These are phyloP conservation scores for Leucophenga montana DNA, from an alignment of 2,888 invertebrate species.

Conservation along the genomic window DNA sequence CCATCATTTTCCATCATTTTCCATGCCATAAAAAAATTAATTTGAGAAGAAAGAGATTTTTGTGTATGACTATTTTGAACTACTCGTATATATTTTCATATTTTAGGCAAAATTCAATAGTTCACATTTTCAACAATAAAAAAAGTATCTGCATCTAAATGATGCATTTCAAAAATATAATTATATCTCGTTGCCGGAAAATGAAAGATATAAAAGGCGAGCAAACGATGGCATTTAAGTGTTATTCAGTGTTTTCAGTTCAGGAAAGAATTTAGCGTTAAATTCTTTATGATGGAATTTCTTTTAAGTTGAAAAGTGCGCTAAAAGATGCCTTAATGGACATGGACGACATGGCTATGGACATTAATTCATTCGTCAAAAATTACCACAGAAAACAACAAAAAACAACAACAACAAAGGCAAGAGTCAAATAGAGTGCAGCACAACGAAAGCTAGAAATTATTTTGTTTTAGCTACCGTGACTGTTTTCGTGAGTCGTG, in stretches of 20 bases:
- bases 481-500: constrained; percentile 3
- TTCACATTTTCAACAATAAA: too few relatives aligned
- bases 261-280: constrained; percentile 16
- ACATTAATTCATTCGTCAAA: constrained; percentile 13
- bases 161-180: too few relatives aligned
- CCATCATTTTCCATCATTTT: too few relatives aligned
- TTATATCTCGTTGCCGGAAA: too few relatives aligned
- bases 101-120: too few relatives aligned
- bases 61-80: too few relatives aligned
- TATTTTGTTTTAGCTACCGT: constrained; percentile 26
- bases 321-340: constrained; percentile 19
- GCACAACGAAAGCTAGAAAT: constrained; percentile 3
- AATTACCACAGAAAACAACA: neutral
- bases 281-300: constrained; percentile 11
- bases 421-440: neutral
- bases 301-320: constrained; percentile 5
- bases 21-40: too few relatives aligned
- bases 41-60: too few relatives aligned
- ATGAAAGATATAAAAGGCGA: too few relatives aligned
- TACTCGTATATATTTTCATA: too few relatives aligned
- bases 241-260: neutral
- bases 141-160: too few relatives aligned
- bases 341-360: constrained; percentile 11
- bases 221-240: too few relatives aligned
- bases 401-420: constrained; percentile 2